Evolutionary conservation across 1,140 invertebrate genomes (phyloP).

Genomic region (Apocrypta bakeri): DNA sequence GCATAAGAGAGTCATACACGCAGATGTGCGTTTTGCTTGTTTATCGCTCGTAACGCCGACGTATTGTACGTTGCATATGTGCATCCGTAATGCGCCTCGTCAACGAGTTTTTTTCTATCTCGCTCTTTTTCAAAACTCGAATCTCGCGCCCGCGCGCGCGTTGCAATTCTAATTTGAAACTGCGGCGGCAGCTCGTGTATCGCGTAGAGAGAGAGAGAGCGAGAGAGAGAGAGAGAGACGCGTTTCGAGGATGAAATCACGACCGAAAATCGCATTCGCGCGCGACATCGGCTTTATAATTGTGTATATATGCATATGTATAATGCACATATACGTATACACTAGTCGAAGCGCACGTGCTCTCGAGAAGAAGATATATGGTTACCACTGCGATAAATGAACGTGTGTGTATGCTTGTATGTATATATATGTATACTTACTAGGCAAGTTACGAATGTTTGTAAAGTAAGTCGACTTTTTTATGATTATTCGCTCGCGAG

Average conservation of each 20-base stretch:
- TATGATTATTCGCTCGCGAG: background rate
- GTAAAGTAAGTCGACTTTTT: background rate
- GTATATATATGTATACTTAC: no score
- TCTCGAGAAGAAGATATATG: background rate
- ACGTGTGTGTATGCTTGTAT: no score
- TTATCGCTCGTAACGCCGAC: background rate
- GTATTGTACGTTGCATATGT: background rate
- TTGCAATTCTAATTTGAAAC: background rate
- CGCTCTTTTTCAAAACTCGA: background rate
- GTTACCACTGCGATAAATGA: no score
- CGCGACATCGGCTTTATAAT: background rate
- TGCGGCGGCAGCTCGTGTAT: background rate
- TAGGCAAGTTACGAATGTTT: background rate
- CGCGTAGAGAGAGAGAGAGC: background rate
- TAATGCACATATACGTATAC: background rate
- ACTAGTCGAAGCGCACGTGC: background rate
- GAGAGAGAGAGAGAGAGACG: background rate
- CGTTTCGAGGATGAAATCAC: slow-evolving; percentile 20
- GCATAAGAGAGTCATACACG: no score
- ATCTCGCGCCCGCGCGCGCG: background rate
- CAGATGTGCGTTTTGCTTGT: background rate
- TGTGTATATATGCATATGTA: background rate
- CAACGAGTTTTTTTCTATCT: background rate
- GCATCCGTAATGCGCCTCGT: background rate
- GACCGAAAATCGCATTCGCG: slow-evolving; percentile 14